Conservation (phyloP, 2,888 invertebrate genomes). For the Nymphalis polychloros region DNA sequence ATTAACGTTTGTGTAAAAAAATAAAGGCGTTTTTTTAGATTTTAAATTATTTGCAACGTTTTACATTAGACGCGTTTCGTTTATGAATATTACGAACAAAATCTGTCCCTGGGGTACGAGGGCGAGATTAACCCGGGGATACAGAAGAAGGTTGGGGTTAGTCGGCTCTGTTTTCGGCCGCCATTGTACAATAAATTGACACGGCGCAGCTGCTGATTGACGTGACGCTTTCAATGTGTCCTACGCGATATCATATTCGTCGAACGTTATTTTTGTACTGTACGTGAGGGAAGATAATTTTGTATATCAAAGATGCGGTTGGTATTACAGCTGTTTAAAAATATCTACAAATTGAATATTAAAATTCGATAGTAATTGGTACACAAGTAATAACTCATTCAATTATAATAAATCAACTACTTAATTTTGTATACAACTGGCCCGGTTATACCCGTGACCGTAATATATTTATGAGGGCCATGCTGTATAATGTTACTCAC, state of each 20-base stretch:
- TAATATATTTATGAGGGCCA: constrained; percentile 53
- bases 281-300: not conserved
- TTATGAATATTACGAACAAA: too few species aligned
- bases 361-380: not conserved
- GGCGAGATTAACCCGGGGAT: not conserved
- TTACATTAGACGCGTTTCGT: too few species aligned
- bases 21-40: too few species aligned
- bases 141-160: not conserved
- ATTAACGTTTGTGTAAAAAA: too few species aligned
- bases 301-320: not conserved
- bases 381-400: not conserved
- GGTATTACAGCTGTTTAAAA: not conserved
- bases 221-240: not conserved
- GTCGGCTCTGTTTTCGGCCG: not conserved
- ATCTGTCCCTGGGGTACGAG: too few species aligned
- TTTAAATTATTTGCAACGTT: too few species aligned
- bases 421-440: not conserved
- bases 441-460: not conserved
- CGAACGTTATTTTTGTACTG: not conserved
- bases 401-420: not conserved
- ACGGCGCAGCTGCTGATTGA: not conserved
- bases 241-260: not conserved
- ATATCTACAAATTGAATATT: not conserved
- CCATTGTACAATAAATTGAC: not conserved
- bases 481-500: constrained; percentile 43